phyloP scores from a whole-genome alignment of 2,113 vertebrate species.

The Plotosus lineatus region DNA sequence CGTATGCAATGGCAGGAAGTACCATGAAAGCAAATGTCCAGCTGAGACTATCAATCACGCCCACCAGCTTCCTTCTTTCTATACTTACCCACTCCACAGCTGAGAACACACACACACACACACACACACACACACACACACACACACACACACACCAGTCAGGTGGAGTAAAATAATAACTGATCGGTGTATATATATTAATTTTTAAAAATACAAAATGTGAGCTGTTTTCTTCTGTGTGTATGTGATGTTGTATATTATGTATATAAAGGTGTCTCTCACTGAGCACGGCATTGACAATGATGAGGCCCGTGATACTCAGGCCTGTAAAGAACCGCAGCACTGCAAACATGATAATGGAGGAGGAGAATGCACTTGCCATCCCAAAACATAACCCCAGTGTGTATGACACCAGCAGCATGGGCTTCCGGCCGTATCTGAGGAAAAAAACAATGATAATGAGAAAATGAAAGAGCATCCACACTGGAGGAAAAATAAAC shows the following conservation, averaged over 20 bases:
- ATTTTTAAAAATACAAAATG: no score
- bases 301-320: constrained; percentile 70
- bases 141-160: not conserved
- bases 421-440: constrained; percentile 69
- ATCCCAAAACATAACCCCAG: constrained; percentile 63
- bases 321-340: constrained; percentile 75
- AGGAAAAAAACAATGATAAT: not conserved
- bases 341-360: constrained; percentile 68
- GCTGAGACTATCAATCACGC: constrained; percentile 67
- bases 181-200: no score
- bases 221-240: no score
- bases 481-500: not conserved
- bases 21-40: constrained; percentile 66
- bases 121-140: constrained; percentile 6
- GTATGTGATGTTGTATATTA: not conserved
- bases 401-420: constrained; percentile 68
- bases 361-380: constrained; percentile 67
- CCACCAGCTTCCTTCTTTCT: constrained; percentile 69
- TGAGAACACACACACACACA: constrained; percentile 47
- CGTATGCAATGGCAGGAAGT: constrained; percentile 67
- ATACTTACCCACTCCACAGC: constrained; percentile 77
- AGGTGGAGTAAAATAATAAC: no score
- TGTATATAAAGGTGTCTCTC: constrained; percentile 25
- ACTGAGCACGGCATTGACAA: constrained; percentile 70
- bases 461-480: not conserved